Percentiles rank a stretch among this genome's conserved stretches.
phyloP scores from a whole-genome alignment of 2,797 vertebrate genomes.

The Argentina silus region DNA sequence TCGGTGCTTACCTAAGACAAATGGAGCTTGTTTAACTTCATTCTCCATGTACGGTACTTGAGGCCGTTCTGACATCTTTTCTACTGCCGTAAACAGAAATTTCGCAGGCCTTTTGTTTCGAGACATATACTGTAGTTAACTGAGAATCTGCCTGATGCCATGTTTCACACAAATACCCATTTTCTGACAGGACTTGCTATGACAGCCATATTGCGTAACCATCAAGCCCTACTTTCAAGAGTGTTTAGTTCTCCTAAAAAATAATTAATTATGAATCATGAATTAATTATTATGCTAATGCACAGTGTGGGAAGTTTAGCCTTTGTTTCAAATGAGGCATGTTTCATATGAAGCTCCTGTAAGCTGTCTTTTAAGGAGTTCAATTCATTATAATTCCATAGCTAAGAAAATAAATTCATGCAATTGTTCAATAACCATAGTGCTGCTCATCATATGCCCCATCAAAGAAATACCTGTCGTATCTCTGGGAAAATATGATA shows the following conservation, averaged over 20 bases:
- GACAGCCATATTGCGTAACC: constrained; percentile 55
- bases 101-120: constrained; percentile 59
- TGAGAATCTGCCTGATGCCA: constrained; percentile 58
- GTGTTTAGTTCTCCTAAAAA: constrained; percentile 26
- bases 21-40: constrained; percentile 47
- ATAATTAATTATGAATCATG: background rate
- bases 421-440: background rate
- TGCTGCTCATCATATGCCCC: background rate
- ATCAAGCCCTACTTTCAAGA: constrained; percentile 60
- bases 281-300: constrained; percentile 19
- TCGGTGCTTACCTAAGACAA: constrained; percentile 61
- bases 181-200: constrained; percentile 61
- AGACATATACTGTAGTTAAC: constrained; percentile 41
- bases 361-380: background rate
- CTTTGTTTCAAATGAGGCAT: constrained; percentile 21
- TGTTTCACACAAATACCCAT: constrained; percentile 54
- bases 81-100: constrained; percentile 55
- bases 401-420: background rate
- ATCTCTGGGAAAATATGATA: background rate
- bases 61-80: constrained; percentile 36
- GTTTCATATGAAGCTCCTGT: constrained; percentile 36
- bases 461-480: background rate
- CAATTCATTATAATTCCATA: background rate
- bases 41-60: constrained; percentile 33
- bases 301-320: constrained; percentile 27